A percentile compares a stretch with the other conserved stretches of the same genome.
phyloP scores from a whole-genome alignment of 2,797 vertebrate species.

The Aselliscus stoliczkanus region DNA sequence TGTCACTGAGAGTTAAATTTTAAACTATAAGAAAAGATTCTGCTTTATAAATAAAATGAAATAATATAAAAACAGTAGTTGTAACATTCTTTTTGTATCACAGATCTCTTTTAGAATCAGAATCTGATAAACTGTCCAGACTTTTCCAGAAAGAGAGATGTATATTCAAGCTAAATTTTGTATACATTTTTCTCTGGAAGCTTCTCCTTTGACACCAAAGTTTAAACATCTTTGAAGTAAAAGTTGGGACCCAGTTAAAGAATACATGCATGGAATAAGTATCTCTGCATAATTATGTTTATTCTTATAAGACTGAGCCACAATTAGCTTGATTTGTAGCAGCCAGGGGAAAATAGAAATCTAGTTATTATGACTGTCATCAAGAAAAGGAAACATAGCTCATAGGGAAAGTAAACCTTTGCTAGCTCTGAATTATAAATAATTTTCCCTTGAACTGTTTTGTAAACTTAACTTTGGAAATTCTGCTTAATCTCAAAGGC shows the following conservation, averaged over 20 bases:
- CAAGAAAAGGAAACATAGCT: neutral
- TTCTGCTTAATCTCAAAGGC: neutral
- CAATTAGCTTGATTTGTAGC: neutral
- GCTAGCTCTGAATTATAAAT: neutral
- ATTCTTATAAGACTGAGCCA: neutral
- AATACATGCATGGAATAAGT: neutral
- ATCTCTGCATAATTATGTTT: neutral
- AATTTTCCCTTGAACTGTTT: neutral
- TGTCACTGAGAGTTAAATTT: neutral
- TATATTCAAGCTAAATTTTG: neutral
- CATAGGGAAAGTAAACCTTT: neutral
- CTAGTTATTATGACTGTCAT: neutral
- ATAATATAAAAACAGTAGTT: neutral
- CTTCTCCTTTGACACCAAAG: neutral
- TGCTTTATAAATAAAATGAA: neutral
- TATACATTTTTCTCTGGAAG: neutral
- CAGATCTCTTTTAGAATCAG: neutral
- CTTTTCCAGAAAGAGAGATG: neutral
- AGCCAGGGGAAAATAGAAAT: neutral
- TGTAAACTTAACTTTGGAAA: slow-evolving; percentile 27
- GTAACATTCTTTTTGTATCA: neutral
- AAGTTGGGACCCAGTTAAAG: neutral
- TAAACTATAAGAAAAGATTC: neutral
- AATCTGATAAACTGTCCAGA: neutral
- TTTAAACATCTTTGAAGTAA: neutral